Base-by-base conservation (phyloP, 2,888 invertebrate genomes). In the Ypsolopha sequella region DNA sequence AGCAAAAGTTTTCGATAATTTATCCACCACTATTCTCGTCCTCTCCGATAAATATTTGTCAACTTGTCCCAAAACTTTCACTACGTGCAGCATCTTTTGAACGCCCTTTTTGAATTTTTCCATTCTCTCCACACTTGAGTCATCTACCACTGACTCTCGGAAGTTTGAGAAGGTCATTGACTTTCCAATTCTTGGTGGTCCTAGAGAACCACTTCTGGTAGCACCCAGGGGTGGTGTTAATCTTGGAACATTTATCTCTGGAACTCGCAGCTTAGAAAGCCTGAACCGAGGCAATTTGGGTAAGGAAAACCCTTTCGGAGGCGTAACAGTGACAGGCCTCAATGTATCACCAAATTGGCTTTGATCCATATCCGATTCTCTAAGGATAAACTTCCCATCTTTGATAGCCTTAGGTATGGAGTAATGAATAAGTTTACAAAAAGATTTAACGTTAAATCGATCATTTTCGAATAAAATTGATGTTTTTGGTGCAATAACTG, bases 21-120 rank as follows among this genome's bases (percentile, higher is more conserved):
- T 82, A 41, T 86, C 85, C 7, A 85, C 68, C 14, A 86, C 62
- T 50, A 82, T 80, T 41, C 82, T 63, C 7, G 77, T 78, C 54
- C 86, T 67, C 43, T 85, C 82, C 1, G 86, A 80, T 39, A 86
- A 44, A 53, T 85, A 86, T 53, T 76, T 73, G 44, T 85, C 85
- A 34, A 86, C 73, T 59, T 80, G 75, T 0, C 81, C 78, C 33
- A 86, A 58, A 11, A 85, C 78, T 61, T 80, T 85, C 1, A 85
- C 84, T 1, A 82, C 69, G 41, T 80, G 76, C 6, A 85, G 56
- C 77, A 86, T 71, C 59, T 81, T 84, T 58, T 81, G 77, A 0
- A 86, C 70, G 0, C 79, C 82, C 56, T 80, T 86, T 58, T 82
- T 84, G 53, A 86, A 78, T 47, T 65, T 74, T 53, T 80, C 81